Evolutionary conservation across 2,888 invertebrate species (phyloP).

Genomic region (Orthosia gracilis): DNA sequence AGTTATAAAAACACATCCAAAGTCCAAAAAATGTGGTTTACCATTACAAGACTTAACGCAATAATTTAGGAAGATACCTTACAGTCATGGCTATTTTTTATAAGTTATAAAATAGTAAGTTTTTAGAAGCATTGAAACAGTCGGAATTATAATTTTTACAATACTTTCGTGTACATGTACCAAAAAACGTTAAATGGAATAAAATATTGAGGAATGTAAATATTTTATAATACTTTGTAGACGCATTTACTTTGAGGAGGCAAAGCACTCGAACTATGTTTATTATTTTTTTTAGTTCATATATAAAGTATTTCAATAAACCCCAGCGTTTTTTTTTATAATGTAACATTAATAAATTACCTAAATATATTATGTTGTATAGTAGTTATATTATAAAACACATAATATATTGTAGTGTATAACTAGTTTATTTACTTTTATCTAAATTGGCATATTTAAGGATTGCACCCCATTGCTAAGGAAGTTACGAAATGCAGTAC

Average conservation of each 20-base stretch:
- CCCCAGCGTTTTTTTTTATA: conserved; percentile 16
- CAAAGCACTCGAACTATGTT: conserved; percentile 10
- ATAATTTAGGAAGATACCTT: conserved; percentile 41
- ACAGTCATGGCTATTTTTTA: conserved; percentile 46
- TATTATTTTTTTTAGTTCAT: neutral
- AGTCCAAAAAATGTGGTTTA: conserved; percentile 26
- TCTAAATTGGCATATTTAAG: conserved; percentile 50
- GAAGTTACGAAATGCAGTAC: conserved; percentile 17
- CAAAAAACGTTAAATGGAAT: conserved; percentile 50
- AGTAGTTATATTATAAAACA: conserved; percentile 31
- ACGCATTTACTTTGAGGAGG: conserved; percentile 22
- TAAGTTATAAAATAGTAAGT: conserved; percentile 38
- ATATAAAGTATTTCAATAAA: conserved; percentile 9
- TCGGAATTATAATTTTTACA: conserved; percentile 29
- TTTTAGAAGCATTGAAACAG: conserved; percentile 41
- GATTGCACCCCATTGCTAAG: conserved; percentile 39
- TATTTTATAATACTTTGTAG: conserved; percentile 49
- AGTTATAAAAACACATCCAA: conserved; percentile 35
- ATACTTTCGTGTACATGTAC: conserved; percentile 43
- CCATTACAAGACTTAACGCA: conserved; percentile 16
- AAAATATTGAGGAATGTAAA: conserved; percentile 59
- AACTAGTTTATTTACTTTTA: conserved; percentile 42
- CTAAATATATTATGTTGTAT: conserved; percentile 29
- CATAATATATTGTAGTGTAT: conserved; percentile 38
- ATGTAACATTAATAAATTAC: conserved; percentile 20